These are phyloP conservation scores for Trialeurodes vaporariorum DNA, from an alignment of 1,140 invertebrate genomes.

Conservation along the genomic window DNA sequence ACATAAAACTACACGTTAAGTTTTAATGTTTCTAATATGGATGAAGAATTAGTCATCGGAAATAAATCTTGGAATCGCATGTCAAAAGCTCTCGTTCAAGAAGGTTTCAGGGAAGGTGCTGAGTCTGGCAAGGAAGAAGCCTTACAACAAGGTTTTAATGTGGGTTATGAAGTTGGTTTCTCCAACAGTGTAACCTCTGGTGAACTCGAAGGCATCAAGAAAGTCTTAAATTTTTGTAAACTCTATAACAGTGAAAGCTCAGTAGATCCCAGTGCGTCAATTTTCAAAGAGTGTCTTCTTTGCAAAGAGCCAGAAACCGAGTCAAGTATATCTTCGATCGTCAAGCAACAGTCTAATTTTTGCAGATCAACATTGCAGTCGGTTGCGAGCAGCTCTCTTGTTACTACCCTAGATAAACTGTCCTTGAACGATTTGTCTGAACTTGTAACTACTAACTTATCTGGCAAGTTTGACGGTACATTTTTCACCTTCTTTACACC, in stretches of 20 bases:
- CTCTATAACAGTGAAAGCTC: neutral
- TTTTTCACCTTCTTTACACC: too few species aligned
- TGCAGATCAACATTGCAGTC: neutral
- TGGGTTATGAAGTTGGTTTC: neutral
- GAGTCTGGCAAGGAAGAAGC: neutral
- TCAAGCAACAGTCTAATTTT: neutral
- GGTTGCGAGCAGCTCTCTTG: neutral
- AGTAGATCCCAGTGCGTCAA: neutral
- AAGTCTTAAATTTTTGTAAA: neutral
- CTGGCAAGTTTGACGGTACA: too few species aligned
- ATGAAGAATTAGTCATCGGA: neutral
- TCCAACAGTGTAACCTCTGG: neutral
- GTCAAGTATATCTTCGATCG: neutral
- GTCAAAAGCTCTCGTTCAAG: neutral
- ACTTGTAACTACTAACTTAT: too few species aligned
- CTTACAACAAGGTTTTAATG: neutral
- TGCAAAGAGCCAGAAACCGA: neutral
- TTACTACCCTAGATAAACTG: neutral
- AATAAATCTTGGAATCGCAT: neutral
- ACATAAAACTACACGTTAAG: too few species aligned
- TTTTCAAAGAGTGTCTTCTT: neutral
- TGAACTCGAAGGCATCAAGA: neutral
- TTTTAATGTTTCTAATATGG: too few species aligned
- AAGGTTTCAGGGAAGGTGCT: neutral
- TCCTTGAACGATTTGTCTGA: neutral